Conservation (phyloP, 2,888 invertebrate genomes). For the Drosophila colorata region DNA sequence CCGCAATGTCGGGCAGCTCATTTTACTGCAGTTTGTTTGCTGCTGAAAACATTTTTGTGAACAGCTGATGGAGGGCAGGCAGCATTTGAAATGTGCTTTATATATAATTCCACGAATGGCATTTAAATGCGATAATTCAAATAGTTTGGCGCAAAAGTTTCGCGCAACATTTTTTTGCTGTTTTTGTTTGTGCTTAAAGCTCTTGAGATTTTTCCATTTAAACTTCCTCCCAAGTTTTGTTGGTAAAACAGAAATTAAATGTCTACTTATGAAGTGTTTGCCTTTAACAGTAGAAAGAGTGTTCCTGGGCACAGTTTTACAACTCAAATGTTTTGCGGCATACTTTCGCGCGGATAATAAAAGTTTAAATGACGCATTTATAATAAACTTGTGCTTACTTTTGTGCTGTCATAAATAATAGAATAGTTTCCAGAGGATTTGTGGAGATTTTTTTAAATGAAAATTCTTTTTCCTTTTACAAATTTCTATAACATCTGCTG, state of each 20-base stretch:
- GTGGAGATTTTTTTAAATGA: background rate
- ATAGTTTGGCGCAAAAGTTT: slow-evolving; percentile 30
- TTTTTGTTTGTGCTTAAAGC: background rate
- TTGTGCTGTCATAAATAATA: slow-evolving; percentile 16
- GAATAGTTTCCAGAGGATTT: background rate
- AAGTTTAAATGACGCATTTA: slow-evolving; percentile 3
- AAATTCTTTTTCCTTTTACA: background rate
- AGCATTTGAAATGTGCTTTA: slow-evolving; percentile 15
- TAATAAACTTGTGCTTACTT: slow-evolving; percentile 21
- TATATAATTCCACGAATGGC: slow-evolving; percentile 19
- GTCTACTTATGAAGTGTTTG: background rate
- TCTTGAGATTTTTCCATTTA: slow-evolving; percentile 1
- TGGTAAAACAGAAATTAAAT: background rate
- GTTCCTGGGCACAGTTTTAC: slow-evolving; percentile 16
- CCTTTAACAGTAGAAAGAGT: slow-evolving; percentile 1
- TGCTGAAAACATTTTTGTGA: slow-evolving; percentile 15
- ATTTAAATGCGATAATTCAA: slow-evolving; percentile 30
- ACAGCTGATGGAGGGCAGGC: background rate
- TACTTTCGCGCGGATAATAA: slow-evolving; percentile 19
- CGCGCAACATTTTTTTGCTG: background rate
- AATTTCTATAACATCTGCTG: background rate
- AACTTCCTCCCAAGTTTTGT: slow-evolving; percentile 12
- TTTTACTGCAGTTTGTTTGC: slow-evolving; percentile 18
- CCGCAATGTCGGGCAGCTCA: slow-evolving; percentile 1
- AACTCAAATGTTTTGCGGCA: slow-evolving; percentile 16